Base-by-base conservation (phyloP, 2,888 invertebrate genomes). In the Drosophila greeni region DNA sequence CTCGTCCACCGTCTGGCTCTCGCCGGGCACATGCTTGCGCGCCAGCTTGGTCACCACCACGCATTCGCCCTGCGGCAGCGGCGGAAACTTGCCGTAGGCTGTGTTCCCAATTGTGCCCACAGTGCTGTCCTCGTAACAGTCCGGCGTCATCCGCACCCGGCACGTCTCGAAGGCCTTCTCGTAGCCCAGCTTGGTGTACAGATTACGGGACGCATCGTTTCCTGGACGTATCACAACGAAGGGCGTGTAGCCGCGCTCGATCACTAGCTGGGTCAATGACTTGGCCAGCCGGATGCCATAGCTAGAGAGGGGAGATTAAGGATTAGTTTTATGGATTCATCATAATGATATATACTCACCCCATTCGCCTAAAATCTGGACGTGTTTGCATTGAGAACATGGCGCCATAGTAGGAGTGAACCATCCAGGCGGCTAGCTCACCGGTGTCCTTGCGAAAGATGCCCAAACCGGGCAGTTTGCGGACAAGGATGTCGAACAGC, bases 321-420 rank as follows among this genome's bases (percentile, higher is more conserved):
- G 6, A 31, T 31, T 20, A 56, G 2, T 16, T 2, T 12, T n/a
- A 0, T 26, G 6, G 2, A 2, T 36, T n/a, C 2, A 34, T 8
- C 2, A 36, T 26, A 29, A 29, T 29, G 26, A 29, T 26, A 3
- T 3, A 29, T 3, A 74, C 82, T 82, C 40, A 89, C 86, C 94
- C 94, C 90, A 93, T 93, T 79, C 92, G 90, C 70, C 94, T 91
- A 88, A 92, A 93, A 87, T 94, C 93, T 51, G 94, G 94, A 84
- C 92, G 92, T 60, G 95, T 95, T 89, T 95, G 95, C 95, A 95
- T 95, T 52, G 95, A 95, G 90, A 95, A 95, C 95, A 95, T 95
- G 69, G 95, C 95, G 24, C 95, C 95, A 88, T 95, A 95, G 89
- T 95, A 95, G 20, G 95, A 95, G 88, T 95, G 95, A 48, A 95